phyloP scores from a whole-genome alignment of 1,140 invertebrate species.

The Cydia strobilella region DNA sequence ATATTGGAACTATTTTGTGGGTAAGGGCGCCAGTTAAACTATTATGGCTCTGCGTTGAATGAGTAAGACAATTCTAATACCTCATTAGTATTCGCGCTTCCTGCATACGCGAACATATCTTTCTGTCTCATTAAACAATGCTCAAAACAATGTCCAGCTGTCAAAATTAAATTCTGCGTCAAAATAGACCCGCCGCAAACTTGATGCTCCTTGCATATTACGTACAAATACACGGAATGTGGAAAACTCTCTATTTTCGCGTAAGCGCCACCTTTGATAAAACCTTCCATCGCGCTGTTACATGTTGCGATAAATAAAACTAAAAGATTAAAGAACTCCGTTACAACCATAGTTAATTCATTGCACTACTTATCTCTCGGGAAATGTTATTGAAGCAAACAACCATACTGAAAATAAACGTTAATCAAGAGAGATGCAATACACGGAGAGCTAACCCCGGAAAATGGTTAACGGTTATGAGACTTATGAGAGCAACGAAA shows the following conservation, averaged over 20 bases:
- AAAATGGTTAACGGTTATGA: too few species aligned
- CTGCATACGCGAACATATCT: background rate
- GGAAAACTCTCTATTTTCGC: slow-evolving; percentile 17
- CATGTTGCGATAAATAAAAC: background rate
- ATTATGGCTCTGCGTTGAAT: too few species aligned
- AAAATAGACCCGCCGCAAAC: background rate
- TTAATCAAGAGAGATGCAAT: background rate
- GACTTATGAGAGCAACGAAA: too few species aligned
- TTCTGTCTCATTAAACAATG: background rate
- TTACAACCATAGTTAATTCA: background rate
- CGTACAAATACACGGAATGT: slow-evolving; percentile 14
- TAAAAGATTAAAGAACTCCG: background rate
- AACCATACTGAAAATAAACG: background rate
- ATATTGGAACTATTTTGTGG: too few species aligned
- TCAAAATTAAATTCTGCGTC: background rate
- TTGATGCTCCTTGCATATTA: background rate
- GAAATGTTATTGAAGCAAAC: background rate
- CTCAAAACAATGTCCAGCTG: slow-evolving; percentile 12
- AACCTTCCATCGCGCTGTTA: background rate
- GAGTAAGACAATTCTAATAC: background rate
- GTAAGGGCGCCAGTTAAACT: too few species aligned
- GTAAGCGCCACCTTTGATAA: background rate
- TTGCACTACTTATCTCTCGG: background rate
- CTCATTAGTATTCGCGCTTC: background rate
- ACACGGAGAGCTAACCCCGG: background rate